Percentiles rank a stretch among this genome's conserved stretches.
These are phyloP conservation scores for Cromileptes altivelis DNA, from an alignment of 2,113 vertebrate species.

Conservation along the genomic window DNA sequence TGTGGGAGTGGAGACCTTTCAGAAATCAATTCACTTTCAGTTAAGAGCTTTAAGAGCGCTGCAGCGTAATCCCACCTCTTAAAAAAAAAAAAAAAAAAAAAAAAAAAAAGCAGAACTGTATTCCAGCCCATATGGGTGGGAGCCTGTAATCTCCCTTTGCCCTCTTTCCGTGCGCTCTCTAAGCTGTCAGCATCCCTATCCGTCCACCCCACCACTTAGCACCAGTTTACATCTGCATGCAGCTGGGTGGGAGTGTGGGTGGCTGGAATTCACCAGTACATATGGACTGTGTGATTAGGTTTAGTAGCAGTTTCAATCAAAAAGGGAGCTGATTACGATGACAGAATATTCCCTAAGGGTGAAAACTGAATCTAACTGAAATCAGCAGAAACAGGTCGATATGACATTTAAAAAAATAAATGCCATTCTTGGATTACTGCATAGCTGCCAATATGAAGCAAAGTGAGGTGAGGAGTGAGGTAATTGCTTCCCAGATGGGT, in stretches of 20 bases:
- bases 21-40: conserved; percentile 67
- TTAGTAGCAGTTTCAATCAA: conserved; percentile 15
- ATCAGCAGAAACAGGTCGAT: not conserved
- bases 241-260: conserved; percentile 51
- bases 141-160: conserved; percentile 82
- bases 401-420: conserved; percentile 5
- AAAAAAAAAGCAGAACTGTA: conserved; percentile 63
- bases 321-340: conserved; percentile 4
- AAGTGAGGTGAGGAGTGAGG: conserved; percentile 5
- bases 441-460: conserved; percentile 4
- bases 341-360: not conserved
- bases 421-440: not conserved
- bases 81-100: conserved; percentile 53
- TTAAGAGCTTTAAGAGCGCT: conserved; percentile 47
- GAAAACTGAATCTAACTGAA: conserved; percentile 5
- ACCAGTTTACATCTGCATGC: conserved; percentile 69
- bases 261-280: conserved; percentile 37
- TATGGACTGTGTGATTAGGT: conserved; percentile 28
- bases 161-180: conserved; percentile 78
- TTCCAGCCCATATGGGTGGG: conserved; percentile 74
- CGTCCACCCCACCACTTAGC: conserved; percentile 45
- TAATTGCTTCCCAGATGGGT: conserved; percentile 46
- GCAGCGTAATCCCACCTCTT: conserved; percentile 74
- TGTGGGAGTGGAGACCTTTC: conserved; percentile 47
- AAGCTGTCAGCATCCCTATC: conserved; percentile 58